phyloP scores from a whole-genome alignment of 2,888 invertebrate species.

The Eucriotettix oculatus region DNA sequence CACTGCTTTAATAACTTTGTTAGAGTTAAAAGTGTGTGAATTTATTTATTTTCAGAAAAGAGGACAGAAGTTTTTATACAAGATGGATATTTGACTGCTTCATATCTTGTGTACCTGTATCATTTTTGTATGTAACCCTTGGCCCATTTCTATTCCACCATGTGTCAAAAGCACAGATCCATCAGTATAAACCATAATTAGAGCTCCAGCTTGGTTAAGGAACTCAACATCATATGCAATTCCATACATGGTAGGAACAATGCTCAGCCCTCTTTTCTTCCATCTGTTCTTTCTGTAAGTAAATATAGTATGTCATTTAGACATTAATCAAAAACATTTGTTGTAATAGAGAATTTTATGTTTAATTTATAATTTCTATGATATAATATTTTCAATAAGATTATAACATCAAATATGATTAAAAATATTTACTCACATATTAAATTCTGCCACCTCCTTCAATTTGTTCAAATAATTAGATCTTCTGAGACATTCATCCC shows the following conservation, averaged over 20 bases:
- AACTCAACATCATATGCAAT: constrained; percentile 61
- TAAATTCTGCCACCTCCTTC: constrained; percentile 45
- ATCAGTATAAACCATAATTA: constrained; percentile 72
- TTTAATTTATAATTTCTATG: not conserved
- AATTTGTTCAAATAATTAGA: constrained; percentile 45
- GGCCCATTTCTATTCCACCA: constrained; percentile 95
- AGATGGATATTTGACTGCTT: not conserved
- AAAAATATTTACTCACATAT: constrained; percentile 34
- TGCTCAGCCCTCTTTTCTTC: constrained; percentile 69
- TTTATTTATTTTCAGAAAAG: not conserved
- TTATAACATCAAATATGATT: not conserved
- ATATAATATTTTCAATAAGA: not conserved
- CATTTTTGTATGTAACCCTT: constrained; percentile 92
- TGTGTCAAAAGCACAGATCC: constrained; percentile 79
- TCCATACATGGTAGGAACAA: constrained; percentile 73
- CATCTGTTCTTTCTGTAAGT: constrained; percentile 49
- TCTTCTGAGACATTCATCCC: constrained; percentile 56
- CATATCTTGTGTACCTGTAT: constrained; percentile 40
- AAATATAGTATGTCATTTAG: not conserved
- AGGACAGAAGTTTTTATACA: not conserved
- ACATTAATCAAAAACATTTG: no score
- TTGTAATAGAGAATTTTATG: no score
- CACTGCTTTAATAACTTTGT: not conserved
- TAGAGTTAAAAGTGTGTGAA: not conserved
- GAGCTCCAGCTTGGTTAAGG: constrained; percentile 73